Percentiles rank a stretch among this genome's conserved stretches.
phyloP scores from a whole-genome alignment of 30 jellyfish, hydroid and myxozoan genomes.

The Hydractinia symbiolongicarpus region DNA sequence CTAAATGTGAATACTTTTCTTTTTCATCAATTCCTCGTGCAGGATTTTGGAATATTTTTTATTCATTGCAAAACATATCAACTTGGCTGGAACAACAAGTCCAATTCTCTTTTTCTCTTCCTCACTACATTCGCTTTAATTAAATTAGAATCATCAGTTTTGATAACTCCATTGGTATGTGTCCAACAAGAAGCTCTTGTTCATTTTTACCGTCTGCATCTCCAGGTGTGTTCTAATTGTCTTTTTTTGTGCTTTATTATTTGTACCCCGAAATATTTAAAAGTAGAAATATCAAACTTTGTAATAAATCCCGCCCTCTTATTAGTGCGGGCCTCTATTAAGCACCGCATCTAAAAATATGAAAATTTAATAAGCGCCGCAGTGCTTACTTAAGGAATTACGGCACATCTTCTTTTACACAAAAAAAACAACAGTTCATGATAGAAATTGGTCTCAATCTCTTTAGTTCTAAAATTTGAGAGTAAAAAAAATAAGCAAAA shows the following conservation, averaged over 20 bases:
- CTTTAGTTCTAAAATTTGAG: no score
- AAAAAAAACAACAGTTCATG: no score
- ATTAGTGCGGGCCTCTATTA: neutral
- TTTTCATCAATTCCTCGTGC: no score
- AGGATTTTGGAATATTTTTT: no score
- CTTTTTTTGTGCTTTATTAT: no score
- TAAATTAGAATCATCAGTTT: neutral
- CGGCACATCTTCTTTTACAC: neutral
- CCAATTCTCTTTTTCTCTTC: neutral
- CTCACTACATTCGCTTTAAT: neutral
- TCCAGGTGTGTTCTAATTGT: neutral
- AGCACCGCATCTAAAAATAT: neutral
- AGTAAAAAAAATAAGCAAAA: no score
- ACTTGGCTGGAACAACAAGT: neutral
- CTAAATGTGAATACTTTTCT: no score
- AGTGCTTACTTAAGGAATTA: neutral
- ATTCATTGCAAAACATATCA: no score
- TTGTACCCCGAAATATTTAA: no score
- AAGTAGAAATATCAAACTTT: neutral
- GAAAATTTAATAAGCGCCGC: neutral
- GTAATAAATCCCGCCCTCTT: neutral
- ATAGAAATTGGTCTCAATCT: no score
- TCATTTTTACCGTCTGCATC: neutral
- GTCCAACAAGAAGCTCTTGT: neutral
- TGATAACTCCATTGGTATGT: neutral